These are phyloP conservation scores for Gastrophysa polygoni DNA, from an alignment of 2,888 invertebrate species.

Conservation along the genomic window DNA sequence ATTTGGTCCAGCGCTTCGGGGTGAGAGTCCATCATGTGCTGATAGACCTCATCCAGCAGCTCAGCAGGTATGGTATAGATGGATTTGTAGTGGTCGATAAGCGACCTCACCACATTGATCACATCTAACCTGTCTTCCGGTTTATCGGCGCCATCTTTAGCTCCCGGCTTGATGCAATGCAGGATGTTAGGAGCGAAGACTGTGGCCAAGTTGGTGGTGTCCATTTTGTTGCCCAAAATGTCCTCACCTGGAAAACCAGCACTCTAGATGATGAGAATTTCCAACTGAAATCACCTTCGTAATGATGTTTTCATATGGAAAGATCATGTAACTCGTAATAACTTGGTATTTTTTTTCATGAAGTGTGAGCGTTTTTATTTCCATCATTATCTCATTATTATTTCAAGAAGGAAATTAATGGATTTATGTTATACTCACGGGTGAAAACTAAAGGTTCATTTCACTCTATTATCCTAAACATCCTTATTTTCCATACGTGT, in stretches of 20 bases:
- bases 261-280: no score
- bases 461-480: no score
- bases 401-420: no score
- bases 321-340: no score
- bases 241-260: constrained; percentile 59
- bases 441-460: no score
- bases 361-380: no score
- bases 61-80: constrained; percentile 81
- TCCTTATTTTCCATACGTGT: no score
- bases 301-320: no score
- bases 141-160: constrained; percentile 63
- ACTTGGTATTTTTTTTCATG: no score
- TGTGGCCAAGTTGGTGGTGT: constrained; percentile 88
- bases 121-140: constrained; percentile 85
- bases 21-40: constrained; percentile 82
- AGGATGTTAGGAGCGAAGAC: constrained; percentile 94
- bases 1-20: constrained; percentile 80
- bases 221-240: constrained; percentile 89
- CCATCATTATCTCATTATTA: no score
- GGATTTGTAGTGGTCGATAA: constrained; percentile 75
- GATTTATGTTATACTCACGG: no score
- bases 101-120: constrained; percentile 83
- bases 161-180: constrained; percentile 71
- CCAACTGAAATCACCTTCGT: no score
- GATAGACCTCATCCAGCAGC: constrained; percentile 83